Evolutionary conservation across 2,797 vertebrate species (phyloP), one percentile per base, ranked within the genome.

Genomic region (Lepus townsendii): DNA sequence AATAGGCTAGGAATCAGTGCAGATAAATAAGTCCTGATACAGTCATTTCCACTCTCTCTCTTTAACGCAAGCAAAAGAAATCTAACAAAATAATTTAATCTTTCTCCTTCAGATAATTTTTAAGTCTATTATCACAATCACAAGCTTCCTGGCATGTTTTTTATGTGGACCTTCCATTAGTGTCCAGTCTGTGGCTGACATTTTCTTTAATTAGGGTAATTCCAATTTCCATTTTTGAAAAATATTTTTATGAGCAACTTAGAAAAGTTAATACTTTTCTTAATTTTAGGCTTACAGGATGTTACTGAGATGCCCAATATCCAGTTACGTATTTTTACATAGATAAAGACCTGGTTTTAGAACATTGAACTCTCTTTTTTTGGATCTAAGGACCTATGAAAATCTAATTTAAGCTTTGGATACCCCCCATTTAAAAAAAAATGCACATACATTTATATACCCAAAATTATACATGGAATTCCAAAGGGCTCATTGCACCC

Each of bases 31-130:
- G 47, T 54, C 73, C 35, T 78, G 11, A 69, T 62, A 20, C 14
- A 77, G 72, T 42, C 38, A 57, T 83, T 68, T 89, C 62, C 72
- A 52, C 22, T 12, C n/a, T 69, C 54, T 77, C 47, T 73, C 11
- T 78, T 94, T 94, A 82, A 73, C 69, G 66, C 17, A 62, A 85
- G 62, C 52, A 65, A 75, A 95, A 83, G 69, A 92, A 83, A 91
- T 47, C 32, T 94, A 94, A 75, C 22, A 90, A 42, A 80, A 90
- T 93, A 83, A 76, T 65, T 68, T 76, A 71, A 76, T 68, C 26
- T 83, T 89, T 93, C 54, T 91, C 86, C 68, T 68, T 83, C 79
- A 88, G 13, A 42, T 87, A 7, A 71, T 73, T 54, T 93, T 93
- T 42, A 71, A 93, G 16, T 84, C 54, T 71, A 27, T 79, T 93